Base-by-base conservation (phyloP, 2,888 invertebrate species). In the Pimpla rufipes region DNA sequence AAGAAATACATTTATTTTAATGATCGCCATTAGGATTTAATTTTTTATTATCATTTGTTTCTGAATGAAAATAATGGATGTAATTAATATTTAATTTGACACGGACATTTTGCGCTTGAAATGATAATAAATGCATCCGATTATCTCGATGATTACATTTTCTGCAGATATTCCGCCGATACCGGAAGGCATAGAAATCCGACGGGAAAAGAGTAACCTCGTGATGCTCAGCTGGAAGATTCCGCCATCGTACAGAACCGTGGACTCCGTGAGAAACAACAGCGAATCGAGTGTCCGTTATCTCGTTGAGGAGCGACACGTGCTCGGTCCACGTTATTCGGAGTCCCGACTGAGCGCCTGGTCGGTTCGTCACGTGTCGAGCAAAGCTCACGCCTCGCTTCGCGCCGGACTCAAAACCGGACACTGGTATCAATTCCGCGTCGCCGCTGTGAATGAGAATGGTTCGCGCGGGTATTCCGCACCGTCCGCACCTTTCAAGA, bases 381-480 rank as follows among this genome's bases (percentile, higher is more conserved):
- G 89, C 84, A 95, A 95, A 87, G 94, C 94, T 0, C 94, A 94
- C 84, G 94, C 94, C 1, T 94, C 94, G 0, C 92, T 96, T 11
- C 94, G 94, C 23, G 94, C 94, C 76, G 91, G 95, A 40, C 91
- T 95, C 67, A 95, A 95, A 89, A 96, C 96, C 0, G 97, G 97
- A 3, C 95, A 96, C 67, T 97, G 97, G 97, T 97, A 97, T 92
- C 96, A 96, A 87, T 96, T 97, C 90, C 94, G 97, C n/a, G 96
- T 97, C 4, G 96, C 97, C 0, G 96, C 97, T 0, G 95, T 97
- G 2, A 96, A 96, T 90, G 95, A 95, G 0, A 94, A 95, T 70
- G 97, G 97, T 0, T 96, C 96, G 4, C 94, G 95, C 83, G 97
- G 97, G 10, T 97, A 95, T 89, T 97, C 97, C 0, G 93, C 94